A percentile compares a stretch with the other conserved stretches of the same genome.
phyloP scores from a whole-genome alignment of 2,113 vertebrate genomes.

The Cheirogaleus medius region DNA sequence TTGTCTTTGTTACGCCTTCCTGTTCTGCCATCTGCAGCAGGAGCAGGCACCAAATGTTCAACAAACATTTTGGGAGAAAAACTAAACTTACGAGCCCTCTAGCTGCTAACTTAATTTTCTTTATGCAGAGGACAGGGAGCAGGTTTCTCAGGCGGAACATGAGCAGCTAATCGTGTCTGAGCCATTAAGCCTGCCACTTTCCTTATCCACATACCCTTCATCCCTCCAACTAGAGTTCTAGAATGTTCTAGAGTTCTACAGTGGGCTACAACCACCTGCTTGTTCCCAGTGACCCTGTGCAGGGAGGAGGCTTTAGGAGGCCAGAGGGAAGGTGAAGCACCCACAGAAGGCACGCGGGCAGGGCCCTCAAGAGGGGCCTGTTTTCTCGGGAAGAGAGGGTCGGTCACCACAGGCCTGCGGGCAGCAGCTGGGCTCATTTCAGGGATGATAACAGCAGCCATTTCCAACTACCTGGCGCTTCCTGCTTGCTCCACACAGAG shows the following conservation, averaged over 20 bases:
- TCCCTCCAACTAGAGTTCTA: neutral
- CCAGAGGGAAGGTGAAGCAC: neutral
- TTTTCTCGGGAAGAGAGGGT: neutral
- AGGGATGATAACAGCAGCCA: neutral
- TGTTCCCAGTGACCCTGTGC: neutral
- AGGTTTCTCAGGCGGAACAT: neutral
- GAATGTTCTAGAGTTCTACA: neutral
- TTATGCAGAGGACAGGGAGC: neutral
- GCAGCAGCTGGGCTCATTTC: neutral
- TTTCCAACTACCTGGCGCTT: neutral
- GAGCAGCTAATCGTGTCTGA: neutral
- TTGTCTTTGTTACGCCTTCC: conserved; percentile 64
- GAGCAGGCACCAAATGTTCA: conserved; percentile 76
- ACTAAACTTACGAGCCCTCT: conserved; percentile 45
- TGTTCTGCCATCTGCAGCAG: conserved; percentile 66
- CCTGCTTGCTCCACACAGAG: neutral
- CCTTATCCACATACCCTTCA: neutral
- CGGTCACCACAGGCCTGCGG: neutral
- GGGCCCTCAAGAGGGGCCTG: neutral
- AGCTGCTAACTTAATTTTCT: conserved; percentile 60
- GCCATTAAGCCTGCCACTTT: neutral
- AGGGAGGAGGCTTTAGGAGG: neutral
- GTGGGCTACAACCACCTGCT: neutral
- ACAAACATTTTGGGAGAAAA: conserved; percentile 63
- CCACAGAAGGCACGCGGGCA: neutral